Evolutionary conservation across 2,888 invertebrate species (phyloP), one percentile per base, ranked within the genome.

Genomic region (Ophion ventricosus): DNA sequence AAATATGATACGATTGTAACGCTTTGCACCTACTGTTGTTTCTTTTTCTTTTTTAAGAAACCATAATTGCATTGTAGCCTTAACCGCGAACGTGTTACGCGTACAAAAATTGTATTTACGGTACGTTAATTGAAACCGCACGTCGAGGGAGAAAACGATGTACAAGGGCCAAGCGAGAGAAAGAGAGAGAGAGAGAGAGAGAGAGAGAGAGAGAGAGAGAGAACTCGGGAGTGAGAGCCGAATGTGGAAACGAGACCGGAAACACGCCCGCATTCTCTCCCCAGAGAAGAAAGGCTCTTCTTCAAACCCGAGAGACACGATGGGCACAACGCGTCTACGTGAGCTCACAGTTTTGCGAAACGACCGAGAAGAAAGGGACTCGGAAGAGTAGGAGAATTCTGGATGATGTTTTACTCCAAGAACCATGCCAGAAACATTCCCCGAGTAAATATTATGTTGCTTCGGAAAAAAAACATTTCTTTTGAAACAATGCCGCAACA

Each of bases 71-170:
- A 66, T 70, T 40, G 20, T 75, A 29, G 49, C 56, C 23, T 56
- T 54, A 20, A 56, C 23, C 54, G 56, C 35, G 54, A 66, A 64
- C 56, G 75, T 23, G 56, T 57, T 72, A 59, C 64, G 72, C 40
- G 70, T 66, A 64, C 80, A 85, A 86, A 88, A 86, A 88, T 85
- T 74, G 85, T 87, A 81, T 82, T 84, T 83, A 82, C 67, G 80
- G 80, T 56, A 84, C 73, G 85, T 79, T 85, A 87, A 87, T 83
- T 84, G 88, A 80, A 85, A 87, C 74, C 84, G 78, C 64, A 70
- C 77, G 69, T 23, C 72, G 57, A 59, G 75, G 54, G 64, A 26
- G 80, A 81, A 23, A 75, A 59, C 40, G 67, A 29, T 26, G 26
- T 49, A 26, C 20, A 35, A n/a, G 49, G 56, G 35, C 17, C 29